Percentiles rank a stretch among this genome's conserved stretches.
Evolutionary conservation across 2,888 invertebrate genomes (phyloP).

Genomic region (Autographa pulchrina): DNA sequence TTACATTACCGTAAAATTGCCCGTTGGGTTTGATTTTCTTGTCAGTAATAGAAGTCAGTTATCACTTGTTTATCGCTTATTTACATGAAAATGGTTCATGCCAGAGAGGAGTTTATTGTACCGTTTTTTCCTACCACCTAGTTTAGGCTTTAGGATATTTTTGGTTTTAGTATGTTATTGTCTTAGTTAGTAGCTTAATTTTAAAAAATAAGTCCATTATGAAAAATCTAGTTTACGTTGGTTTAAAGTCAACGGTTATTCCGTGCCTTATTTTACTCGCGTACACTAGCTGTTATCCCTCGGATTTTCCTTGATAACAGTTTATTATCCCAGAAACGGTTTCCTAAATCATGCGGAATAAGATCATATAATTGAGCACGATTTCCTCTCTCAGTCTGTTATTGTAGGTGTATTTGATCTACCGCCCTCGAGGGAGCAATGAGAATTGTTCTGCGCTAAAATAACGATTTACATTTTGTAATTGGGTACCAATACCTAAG

Average conservation of each 20-base stretch:
- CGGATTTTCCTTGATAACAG: slow-evolving; percentile 27
- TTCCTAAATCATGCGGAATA: slow-evolving; percentile 26
- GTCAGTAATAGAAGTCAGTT: too few relatives aligned
- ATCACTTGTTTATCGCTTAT: too few relatives aligned
- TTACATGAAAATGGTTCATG: too few relatives aligned
- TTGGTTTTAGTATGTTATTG: too few relatives aligned
- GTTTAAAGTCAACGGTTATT: slow-evolving; percentile 19
- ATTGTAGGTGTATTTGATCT: background rate
- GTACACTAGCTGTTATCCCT: slow-evolving; percentile 11
- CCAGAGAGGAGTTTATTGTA: too few relatives aligned
- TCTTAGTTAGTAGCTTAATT: too few relatives aligned
- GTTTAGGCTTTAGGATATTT: too few relatives aligned
- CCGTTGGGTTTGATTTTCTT: too few relatives aligned
- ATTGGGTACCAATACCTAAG: background rate
- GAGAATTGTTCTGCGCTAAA: background rate
- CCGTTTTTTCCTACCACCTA: too few relatives aligned
- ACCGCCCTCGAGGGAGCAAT: background rate
- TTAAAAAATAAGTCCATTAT: too few relatives aligned
- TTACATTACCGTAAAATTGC: too few relatives aligned
- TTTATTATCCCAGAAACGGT: slow-evolving; percentile 26
- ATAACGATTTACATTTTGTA: background rate
- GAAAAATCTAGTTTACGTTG: slow-evolving; percentile 7
- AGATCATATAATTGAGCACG: slow-evolving; percentile 21
- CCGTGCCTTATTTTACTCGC: slow-evolving; percentile 3
- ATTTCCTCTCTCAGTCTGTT: slow-evolving; percentile 30